Base-by-base conservation (phyloP, 2,797 vertebrate species). In the Notolepis coatsorum region DNA sequence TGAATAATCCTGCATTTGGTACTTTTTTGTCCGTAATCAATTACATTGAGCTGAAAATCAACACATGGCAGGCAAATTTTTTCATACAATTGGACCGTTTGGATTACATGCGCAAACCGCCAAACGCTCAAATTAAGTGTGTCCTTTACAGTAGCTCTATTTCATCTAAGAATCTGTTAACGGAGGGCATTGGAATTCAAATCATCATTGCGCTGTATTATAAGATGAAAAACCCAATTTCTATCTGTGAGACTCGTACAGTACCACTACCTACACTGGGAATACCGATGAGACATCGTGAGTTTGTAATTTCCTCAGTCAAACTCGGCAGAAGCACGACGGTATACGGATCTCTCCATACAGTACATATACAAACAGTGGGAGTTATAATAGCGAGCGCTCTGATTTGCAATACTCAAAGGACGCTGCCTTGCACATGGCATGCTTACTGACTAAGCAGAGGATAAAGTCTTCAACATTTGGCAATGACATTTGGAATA, bases 11-110 rank as follows among this genome's bases (percentile, higher is more conserved):
- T 24, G 68, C 63, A 68, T 77, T 81, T 65, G 30, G 42, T 37
- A 48, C 71, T 52, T 66, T n/a, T 79, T 54, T 73, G 71, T 64
- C 56, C 73, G 45, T 61, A 71, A 81, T 88, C 78, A 78, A 81
- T 88, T 82, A 15, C 6, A 52, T 72, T 75, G 78, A 80, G 75
- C 69, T 81, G 68, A 73, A 84, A 84, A 89, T 84, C 68, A 85
- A 77, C 84, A 87, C 51, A 59, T 17, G 27, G 30, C n/a, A 15
- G n/a, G n/a, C n/a, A n/a, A n/a, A 5, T n/a, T 42, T 63, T 59
- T 18, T 42, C 8, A 37, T 10, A 35, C 38, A 39, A 43, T 31
- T 28, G 9, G 52, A 33, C 35, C 17, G 12, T 42, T 64, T 42
- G 13, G 17, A 30, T 55, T 31, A 47, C 2, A 35, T 37, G 43